Conservation (phyloP, 2,888 invertebrate species). For the Sialis lutaria region DNA sequence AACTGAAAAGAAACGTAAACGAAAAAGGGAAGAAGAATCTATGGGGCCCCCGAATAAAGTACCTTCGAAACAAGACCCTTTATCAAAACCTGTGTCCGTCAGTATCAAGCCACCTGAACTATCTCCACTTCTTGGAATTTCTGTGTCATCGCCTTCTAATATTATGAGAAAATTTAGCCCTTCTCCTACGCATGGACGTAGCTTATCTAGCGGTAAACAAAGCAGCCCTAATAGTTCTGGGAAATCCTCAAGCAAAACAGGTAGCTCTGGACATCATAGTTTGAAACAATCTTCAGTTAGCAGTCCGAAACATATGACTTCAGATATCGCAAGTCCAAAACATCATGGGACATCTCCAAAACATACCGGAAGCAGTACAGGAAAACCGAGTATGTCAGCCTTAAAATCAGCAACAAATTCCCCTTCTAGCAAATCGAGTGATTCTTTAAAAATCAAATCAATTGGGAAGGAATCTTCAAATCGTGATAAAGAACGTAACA, state of each 20-base stretch:
- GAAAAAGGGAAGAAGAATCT: constrained; percentile 56
- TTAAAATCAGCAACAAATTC: constrained; percentile 64
- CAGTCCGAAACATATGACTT: constrained; percentile 51
- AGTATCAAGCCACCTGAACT: constrained; percentile 52
- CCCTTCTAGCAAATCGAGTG: constrained; percentile 44
- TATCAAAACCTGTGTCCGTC: constrained; percentile 53
- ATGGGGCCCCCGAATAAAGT: constrained; percentile 75
- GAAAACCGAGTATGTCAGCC: constrained; percentile 80
- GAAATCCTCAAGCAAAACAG: constrained; percentile 32
- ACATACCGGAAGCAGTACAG: constrained; percentile 51
- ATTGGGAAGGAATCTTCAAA: constrained; percentile 28
- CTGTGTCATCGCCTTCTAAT: constrained; percentile 47
- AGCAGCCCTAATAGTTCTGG: constrained; percentile 34
- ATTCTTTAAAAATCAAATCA: constrained; percentile 31
- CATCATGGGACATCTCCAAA: constrained; percentile 69
- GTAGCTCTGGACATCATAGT: constrained; percentile 38
- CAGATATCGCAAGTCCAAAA: constrained; percentile 58
- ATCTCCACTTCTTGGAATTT: constrained; percentile 20
- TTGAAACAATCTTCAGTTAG: constrained; percentile 63
- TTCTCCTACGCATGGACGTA: constrained; percentile 50
- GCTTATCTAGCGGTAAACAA: constrained; percentile 41
- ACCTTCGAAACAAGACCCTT: constrained; percentile 52
- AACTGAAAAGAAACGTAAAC: constrained; percentile 51
- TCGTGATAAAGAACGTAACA: constrained; percentile 27
- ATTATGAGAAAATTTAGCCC: constrained; percentile 47